Evolutionary conservation across 2,888 invertebrate genomes (phyloP).

Genomic region (Cryptops parisi): DNA sequence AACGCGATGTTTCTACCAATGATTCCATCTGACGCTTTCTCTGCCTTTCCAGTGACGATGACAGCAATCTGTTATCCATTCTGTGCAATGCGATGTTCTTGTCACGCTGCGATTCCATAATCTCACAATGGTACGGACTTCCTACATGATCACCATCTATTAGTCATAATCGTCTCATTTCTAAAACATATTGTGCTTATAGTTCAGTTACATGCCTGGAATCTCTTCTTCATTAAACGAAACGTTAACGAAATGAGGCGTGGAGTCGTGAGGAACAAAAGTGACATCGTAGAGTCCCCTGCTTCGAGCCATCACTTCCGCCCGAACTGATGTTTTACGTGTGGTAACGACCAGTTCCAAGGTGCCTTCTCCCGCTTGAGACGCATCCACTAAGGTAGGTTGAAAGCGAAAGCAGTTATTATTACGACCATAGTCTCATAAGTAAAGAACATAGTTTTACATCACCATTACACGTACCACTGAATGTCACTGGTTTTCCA

Average conservation of each 20-base stretch:
- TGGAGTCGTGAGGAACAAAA: conserved; percentile 76
- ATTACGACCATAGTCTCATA: background rate
- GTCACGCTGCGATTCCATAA: conserved; percentile 21
- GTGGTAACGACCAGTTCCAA: conserved; percentile 83
- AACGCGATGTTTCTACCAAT: background rate
- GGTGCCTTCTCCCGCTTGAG: conserved; percentile 87
- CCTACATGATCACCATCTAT: conserved; percentile 39
- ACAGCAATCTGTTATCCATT: conserved; percentile 1
- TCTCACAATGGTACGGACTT: conserved; percentile 69
- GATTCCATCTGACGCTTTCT: background rate
- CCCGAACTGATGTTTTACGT: conserved; percentile 73
- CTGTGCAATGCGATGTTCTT: conserved; percentile 9
- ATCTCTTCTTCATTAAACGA: conserved; percentile 87
- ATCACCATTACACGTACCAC: too few relatives aligned
- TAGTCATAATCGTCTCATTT: background rate
- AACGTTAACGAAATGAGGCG: conserved; percentile 80
- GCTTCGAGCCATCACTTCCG: conserved; percentile 74
- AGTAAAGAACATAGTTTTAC: too few relatives aligned
- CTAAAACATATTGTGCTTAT: background rate
- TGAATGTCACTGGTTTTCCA: conserved; percentile 30
- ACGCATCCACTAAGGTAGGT: conserved; percentile 56
- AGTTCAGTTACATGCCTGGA: conserved; percentile 36
- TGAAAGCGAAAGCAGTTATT: background rate
- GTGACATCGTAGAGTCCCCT: conserved; percentile 84
- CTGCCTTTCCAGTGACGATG: conserved; percentile 4